A percentile compares a stretch with the other conserved stretches of the same genome.
phyloP scores from a whole-genome alignment of 2,797 vertebrate species.

The Clamator glandarius region DNA sequence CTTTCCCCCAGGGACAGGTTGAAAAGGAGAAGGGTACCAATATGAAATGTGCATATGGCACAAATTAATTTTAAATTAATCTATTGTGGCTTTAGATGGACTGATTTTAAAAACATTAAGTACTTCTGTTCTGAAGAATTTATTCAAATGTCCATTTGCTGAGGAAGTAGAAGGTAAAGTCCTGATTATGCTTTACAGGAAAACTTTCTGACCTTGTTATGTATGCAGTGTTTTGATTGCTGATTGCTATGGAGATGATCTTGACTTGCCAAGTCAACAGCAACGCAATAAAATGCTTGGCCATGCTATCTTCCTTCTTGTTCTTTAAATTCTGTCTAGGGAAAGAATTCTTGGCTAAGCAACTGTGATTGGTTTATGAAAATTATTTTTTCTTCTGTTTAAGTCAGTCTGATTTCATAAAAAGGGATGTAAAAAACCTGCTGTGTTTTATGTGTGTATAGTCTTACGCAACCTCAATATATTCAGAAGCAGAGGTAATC shows the following conservation, averaged over 20 bases:
- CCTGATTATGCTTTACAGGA: slow-evolving; percentile 37
- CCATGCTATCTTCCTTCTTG: not conserved
- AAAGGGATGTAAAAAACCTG: not conserved
- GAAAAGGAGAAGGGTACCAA: not conserved
- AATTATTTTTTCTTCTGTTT: not conserved
- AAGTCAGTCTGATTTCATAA: not conserved
- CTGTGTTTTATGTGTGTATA: not conserved
- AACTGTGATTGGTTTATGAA: not conserved
- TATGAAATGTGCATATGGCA: not conserved
- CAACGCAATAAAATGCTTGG: slow-evolving; percentile 8
- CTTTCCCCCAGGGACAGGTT: not conserved
- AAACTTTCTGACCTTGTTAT: slow-evolving; percentile 16
- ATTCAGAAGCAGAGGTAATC: not conserved
- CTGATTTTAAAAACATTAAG: not conserved
- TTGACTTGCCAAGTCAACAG: slow-evolving; percentile 55
- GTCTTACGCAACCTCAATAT: not conserved
- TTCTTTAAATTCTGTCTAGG: not conserved
- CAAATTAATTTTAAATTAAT: not conserved
- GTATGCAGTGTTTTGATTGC: slow-evolving; percentile 62
- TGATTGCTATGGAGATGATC: slow-evolving; percentile 73
- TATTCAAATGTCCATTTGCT: slow-evolving; percentile 60
- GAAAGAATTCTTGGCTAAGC: not conserved
- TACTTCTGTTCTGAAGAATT: slow-evolving; percentile 50
- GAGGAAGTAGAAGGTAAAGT: slow-evolving; percentile 74
- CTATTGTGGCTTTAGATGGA: not conserved